Percentiles rank a stretch among this genome's conserved stretches.
These are phyloP conservation scores for Sitodiplosis mosellana DNA, from an alignment of 1,140 invertebrate species.

Conservation along the genomic window DNA sequence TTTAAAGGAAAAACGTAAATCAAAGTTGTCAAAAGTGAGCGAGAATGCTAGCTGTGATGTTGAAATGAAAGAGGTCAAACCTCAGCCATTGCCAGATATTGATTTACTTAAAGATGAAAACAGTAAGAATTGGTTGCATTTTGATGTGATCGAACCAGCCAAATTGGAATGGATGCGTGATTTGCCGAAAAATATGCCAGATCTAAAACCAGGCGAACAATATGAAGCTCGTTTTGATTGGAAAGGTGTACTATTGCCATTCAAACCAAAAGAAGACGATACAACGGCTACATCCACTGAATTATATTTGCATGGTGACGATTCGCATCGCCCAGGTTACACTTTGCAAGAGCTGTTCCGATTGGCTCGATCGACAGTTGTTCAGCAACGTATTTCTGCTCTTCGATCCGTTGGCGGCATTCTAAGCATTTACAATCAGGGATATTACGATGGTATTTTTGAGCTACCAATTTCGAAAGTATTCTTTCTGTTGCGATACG, in stretches of 20 bases:
- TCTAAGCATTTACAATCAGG: conserved; percentile 47
- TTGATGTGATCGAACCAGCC: conserved; percentile 60
- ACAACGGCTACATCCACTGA: conserved; percentile 37
- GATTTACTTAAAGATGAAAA: conserved; percentile 40
- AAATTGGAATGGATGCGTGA: conserved; percentile 74
- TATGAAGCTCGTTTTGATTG: conserved; percentile 57
- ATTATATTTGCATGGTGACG: conserved; percentile 81
- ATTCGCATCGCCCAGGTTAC: conserved; percentile 77
- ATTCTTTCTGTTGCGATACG: conserved; percentile 63
- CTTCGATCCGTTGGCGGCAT: conserved; percentile 62
- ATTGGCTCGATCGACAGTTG: conserved; percentile 39
- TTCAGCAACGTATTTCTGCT: conserved; percentile 63
- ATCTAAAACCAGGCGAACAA: conserved; percentile 28
- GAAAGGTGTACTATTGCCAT: conserved; percentile 48
- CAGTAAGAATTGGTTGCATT: conserved; percentile 57
- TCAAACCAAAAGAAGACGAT: conserved; percentile 35
- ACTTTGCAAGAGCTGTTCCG: conserved; percentile 70
- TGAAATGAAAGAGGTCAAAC: neutral
- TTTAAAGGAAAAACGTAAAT: conserved; percentile 35
- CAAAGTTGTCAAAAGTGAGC: no score
- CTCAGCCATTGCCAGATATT: conserved; percentile 24
- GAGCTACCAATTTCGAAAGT: conserved; percentile 45
- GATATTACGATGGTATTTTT: conserved; percentile 47
- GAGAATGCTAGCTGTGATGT: conserved; percentile 8
- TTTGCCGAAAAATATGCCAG: conserved; percentile 28